Base-by-base conservation (phyloP, 2,113 vertebrate genomes). In the Oncorhynchus mykiss region DNA sequence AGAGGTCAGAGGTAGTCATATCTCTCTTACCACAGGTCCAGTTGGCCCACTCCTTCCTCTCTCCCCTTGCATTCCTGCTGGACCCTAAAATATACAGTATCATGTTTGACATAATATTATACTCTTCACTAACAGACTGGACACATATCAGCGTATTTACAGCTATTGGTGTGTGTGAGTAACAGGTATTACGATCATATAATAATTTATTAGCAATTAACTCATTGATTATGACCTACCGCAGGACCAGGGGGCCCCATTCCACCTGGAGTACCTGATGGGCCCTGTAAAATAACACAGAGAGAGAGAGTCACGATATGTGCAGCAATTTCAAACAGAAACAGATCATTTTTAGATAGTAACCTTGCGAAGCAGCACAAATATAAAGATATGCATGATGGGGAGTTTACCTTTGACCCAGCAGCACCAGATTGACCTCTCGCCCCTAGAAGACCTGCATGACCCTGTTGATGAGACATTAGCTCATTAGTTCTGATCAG, bases 61-160 rank as follows among this genome's bases (percentile, higher is more conserved):
- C 75, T 99, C 97, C 81, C 98, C 98, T 34, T 95, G 92, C 93
- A 97, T 93, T 65, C 98, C 98, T 7, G 93, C 89, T 0, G 96
- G 95, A 2, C 98, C 98, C 98, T 99, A 74, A 76, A 84, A 85
- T 69, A 84, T 11, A 45, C 39, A 45, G 8, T 45, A 45, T 9
- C n/a, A 8, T n/a, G n/a, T 62, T 62, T 7, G 7, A 22, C 59
- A 62, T 54, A 18, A 18, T 54, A 62, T 62, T 22, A 22, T 0
- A 62, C n/a, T 3, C 59, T 0, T n/a, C 7, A 22, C 18, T 62
- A 11, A 8, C n/a, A 62, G 59, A 62, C 9, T 62, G 59, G n/a
- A 62, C 16, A 62, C n/a, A 16, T 62, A 62, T 9, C 18, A 11
- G 18, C 3, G n/a, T 22, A 22, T 62, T n/a, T 62, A 22, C 2